A percentile compares a stretch with the other conserved stretches of the same genome.
These are phyloP conservation scores for Xanthostigma xanthostigma DNA, from an alignment of 2,888 invertebrate genomes.

Conservation along the genomic window DNA sequence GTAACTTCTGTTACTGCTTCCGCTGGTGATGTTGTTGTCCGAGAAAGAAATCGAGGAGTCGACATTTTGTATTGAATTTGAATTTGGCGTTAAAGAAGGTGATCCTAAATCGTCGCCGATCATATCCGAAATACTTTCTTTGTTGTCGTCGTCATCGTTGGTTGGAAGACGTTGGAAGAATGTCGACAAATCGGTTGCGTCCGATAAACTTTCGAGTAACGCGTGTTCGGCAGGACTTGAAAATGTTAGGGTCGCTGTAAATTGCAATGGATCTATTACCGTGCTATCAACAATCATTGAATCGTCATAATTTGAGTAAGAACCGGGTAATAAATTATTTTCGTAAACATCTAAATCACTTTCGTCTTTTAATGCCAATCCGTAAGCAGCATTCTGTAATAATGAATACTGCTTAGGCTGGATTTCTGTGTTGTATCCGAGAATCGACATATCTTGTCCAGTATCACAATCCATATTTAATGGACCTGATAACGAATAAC, in stretches of 20 bases:
- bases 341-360: conserved; percentile 58
- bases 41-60: conserved; percentile 53
- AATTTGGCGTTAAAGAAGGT: conserved; percentile 56
- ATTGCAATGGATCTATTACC: conserved; percentile 67
- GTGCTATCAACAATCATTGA: conserved; percentile 73
- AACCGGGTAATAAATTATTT: conserved; percentile 40
- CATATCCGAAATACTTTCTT: conserved; percentile 38
- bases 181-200: conserved; percentile 61
- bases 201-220: conserved; percentile 60
- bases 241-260: conserved; percentile 68
- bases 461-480: conserved; percentile 66
- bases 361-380: conserved; percentile 65
- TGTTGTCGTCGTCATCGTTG: conserved; percentile 41
- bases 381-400: conserved; percentile 68
- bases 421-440: conserved; percentile 27
- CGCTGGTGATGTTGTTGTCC: conserved; percentile 39
- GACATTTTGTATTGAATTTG: conserved; percentile 32
- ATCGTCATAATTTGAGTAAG: conserved; percentile 51
- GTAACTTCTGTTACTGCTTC: neutral
- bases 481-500: conserved; percentile 50
- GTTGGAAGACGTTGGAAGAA: conserved; percentile 56
- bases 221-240: conserved; percentile 62
- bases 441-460: conserved; percentile 38
- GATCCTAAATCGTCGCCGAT: conserved; percentile 54
- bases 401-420: conserved; percentile 57